Conservation (phyloP, 1,140 invertebrate species). For the Drosophila littoralis region DNA sequence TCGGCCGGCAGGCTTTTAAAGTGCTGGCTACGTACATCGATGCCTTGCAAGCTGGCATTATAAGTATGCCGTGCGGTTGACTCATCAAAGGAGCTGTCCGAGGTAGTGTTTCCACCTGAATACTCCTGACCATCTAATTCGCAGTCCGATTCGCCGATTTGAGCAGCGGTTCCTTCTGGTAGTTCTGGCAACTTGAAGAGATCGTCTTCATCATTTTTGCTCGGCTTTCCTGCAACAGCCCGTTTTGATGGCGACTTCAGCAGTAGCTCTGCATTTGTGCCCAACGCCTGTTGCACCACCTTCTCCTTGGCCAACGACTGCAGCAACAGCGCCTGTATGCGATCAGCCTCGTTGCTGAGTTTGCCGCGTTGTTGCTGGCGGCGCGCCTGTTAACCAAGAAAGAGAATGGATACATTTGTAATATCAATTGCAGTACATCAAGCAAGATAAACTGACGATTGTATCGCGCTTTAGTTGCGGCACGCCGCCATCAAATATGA, state of each 20-base stretch:
- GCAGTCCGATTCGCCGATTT: constrained; percentile 29
- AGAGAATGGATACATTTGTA: background rate
- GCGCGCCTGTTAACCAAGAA: constrained; percentile 86
- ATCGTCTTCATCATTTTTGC: constrained; percentile 85
- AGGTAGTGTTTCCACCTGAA: constrained; percentile 51
- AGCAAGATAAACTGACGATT: constrained; percentile 88
- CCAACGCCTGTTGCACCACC: constrained; percentile 86
- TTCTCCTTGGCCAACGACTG: constrained; percentile 87
- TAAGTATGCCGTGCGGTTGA: constrained; percentile 84
- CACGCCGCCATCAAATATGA: constrained; percentile 99
- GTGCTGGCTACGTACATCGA: constrained; percentile 91
- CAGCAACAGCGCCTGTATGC: constrained; percentile 90
- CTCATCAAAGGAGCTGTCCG: constrained; percentile 78
- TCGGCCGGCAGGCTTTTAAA: constrained; percentile 94
- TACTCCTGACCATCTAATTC: constrained; percentile 65
- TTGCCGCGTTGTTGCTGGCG: constrained; percentile 91
- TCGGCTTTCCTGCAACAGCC: constrained; percentile 35
- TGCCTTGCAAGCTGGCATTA: constrained; percentile 89
- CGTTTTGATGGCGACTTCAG: constrained; percentile 71
- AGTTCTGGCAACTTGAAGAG: constrained; percentile 90
- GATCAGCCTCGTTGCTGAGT: constrained; percentile 89
- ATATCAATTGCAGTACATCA: background rate
- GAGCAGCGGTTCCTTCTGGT: constrained; percentile 63
- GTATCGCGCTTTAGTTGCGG: constrained; percentile 89
- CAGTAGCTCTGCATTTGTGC: constrained; percentile 86